Evolutionary conservation across 2,888 invertebrate genomes (phyloP), one percentile per base, ranked within the genome.

Genomic region (Agriopis marginaria): DNA sequence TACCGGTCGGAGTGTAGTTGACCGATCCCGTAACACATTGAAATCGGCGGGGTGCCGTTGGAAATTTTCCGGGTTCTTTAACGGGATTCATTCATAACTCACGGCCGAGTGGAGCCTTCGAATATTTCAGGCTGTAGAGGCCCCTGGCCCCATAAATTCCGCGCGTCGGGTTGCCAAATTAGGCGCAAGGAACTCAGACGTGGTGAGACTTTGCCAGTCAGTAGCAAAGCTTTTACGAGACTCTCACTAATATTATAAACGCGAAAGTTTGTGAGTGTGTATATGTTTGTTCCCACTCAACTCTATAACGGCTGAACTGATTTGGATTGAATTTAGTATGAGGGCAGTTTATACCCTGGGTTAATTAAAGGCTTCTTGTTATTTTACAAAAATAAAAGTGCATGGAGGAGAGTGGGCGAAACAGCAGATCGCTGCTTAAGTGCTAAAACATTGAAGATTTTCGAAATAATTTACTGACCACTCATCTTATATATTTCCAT

Each of bases 61-160:
- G 87, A 91, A 93, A 93, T 93, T 93, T 93, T 94, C 93, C 92
- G 91, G 93, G 89, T 90, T 93, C 91, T 93, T 93, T 92, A 91
- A 89, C 93, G 90, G 91, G 92, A 91, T 92, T 92, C 93, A 92
- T 94, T 93, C 94, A 94, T 94, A 94, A 94, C 93, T 93, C 91
- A 92, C 92, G 92, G 92, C 76, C 90, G 93, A 93, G 90, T 89
- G 91, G 90, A 91, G 89, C 90, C 88, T 92, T 92, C 93, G 90
- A 93, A 93, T 93, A 93, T 94, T 94, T 92, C 93, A 93, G 89
- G 87, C 89, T 86, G 90, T 87, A 89, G 83, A 86, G 83, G 82
- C 88, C 84, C 86, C 89, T 73, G 70, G 70, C 74, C 88, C 89
- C 85, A 93, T 94, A 94, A 93, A 94, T 94, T 94, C 93, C 93